Evolutionary conservation across 2,797 vertebrate species (phyloP).

Genomic region (Mus minutoides): DNA sequence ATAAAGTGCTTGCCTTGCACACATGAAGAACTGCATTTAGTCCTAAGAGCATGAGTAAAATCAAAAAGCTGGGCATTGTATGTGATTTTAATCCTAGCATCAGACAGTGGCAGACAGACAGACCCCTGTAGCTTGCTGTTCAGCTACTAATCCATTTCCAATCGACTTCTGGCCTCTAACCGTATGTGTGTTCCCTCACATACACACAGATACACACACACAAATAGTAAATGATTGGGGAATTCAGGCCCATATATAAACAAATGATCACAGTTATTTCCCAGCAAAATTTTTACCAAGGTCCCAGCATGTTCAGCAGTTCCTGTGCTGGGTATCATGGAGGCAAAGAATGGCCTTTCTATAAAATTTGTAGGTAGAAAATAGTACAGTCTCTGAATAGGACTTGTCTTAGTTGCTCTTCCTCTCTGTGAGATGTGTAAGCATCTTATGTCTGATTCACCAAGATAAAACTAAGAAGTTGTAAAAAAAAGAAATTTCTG

Average conservation of each 20-base stretch:
- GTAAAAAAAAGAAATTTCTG: neutral
- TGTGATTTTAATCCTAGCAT: neutral
- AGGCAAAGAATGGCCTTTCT: neutral
- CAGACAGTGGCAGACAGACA: neutral
- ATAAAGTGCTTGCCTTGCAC: neutral
- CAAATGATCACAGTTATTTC: neutral
- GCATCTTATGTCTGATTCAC: neutral
- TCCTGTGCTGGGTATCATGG: neutral
- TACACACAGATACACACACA: neutral
- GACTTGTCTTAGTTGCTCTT: fast-evolving
- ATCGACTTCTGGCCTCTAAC: neutral
- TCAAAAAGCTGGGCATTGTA: neutral
- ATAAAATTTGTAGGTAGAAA: neutral
- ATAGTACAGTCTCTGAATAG: neutral
- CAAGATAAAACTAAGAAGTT: neutral
- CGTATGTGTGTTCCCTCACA: neutral
- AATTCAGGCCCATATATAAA: neutral
- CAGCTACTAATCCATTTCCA: neutral
- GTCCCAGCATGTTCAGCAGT: neutral
- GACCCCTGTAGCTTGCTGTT: neutral
- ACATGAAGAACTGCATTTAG: neutral
- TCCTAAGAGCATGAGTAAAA: neutral
- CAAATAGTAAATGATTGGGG: no score
- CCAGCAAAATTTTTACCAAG: neutral
- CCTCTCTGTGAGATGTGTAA: neutral